Conservation (phyloP, 2,888 invertebrate genomes). For the Agonopterix subpropinquella region DNA sequence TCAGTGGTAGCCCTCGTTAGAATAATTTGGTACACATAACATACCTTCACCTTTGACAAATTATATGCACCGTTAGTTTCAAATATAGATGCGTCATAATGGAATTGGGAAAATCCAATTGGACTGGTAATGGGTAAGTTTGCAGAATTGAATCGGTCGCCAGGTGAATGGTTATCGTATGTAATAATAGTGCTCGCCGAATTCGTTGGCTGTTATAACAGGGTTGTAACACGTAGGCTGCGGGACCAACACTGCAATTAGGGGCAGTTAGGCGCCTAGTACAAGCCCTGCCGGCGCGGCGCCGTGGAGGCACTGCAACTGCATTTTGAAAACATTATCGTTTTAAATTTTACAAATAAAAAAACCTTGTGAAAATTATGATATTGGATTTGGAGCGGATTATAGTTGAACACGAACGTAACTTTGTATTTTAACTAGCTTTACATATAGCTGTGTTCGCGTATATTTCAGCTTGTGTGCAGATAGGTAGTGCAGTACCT, state of each 20-base stretch:
- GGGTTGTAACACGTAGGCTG: slow-evolving; percentile 29
- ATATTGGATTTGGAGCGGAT: no score
- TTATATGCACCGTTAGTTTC: no score
- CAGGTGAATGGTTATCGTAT: slow-evolving; percentile 53
- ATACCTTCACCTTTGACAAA: no score
- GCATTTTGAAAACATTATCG: no score
- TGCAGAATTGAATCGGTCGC: slow-evolving; percentile 48
- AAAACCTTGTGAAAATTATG: no score
- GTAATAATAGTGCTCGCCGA: slow-evolving; percentile 42
- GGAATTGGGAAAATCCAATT: slow-evolving; percentile 57
- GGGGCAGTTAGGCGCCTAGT: slow-evolving; percentile 31
- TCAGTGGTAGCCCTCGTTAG: no score
- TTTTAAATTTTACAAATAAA: no score
- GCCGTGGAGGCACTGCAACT: slow-evolving; percentile 1
- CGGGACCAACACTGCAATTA: slow-evolving; percentile 40
- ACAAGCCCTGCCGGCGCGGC: slow-evolving; percentile 19
- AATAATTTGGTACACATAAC: no score
- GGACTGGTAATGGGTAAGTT: slow-evolving; percentile 37
- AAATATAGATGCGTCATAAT: slow-evolving; percentile 13
- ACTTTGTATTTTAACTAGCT: no score
- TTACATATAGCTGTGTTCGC: no score
- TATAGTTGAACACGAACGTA: neutral
- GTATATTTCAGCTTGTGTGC: no score
- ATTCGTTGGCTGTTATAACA: slow-evolving; percentile 26
- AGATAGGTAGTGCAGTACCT: no score